Percentiles rank a stretch among this genome's conserved stretches.
Conservation (phyloP, 2,113 vertebrate genomes). For the Pagrus major region DNA sequence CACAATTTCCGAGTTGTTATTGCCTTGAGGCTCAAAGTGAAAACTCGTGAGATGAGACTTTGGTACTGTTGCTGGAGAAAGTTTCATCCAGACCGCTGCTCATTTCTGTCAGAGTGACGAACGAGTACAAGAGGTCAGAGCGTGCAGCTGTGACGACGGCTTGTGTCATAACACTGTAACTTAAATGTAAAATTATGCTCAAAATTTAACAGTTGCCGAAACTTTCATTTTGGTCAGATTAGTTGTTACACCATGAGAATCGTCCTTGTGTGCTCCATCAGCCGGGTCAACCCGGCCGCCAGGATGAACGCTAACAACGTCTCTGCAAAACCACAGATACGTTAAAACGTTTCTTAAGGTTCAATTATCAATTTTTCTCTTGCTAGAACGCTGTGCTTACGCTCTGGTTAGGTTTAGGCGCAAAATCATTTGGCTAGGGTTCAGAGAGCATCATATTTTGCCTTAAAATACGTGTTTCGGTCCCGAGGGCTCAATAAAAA, state of each 20-base stretch:
- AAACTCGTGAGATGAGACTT: conserved; percentile 23
- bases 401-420: too few relatives aligned
- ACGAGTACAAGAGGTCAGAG: conserved; percentile 1
- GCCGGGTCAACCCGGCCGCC: too few relatives aligned
- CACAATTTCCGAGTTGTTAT: background rate
- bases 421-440: too few relatives aligned
- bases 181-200: background rate
- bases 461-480: too few relatives aligned
- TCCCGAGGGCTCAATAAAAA: too few relatives aligned
- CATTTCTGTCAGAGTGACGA: background rate
- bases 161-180: background rate
- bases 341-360: too few relatives aligned
- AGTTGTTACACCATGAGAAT: background rate
- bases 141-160: background rate
- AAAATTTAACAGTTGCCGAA: background rate
- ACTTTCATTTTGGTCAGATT: background rate
- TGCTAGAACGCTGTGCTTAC: too few relatives aligned
- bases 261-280: background rate
- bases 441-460: too few relatives aligned
- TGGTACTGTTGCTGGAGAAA: background rate
- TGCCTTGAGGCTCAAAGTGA: background rate
- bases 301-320: too few relatives aligned
- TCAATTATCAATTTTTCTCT: too few relatives aligned
- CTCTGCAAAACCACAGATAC: too few relatives aligned
- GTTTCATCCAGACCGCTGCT: background rate